phyloP scores from a whole-genome alignment of 2,888 invertebrate genomes.

The Mythimna pallens region DNA sequence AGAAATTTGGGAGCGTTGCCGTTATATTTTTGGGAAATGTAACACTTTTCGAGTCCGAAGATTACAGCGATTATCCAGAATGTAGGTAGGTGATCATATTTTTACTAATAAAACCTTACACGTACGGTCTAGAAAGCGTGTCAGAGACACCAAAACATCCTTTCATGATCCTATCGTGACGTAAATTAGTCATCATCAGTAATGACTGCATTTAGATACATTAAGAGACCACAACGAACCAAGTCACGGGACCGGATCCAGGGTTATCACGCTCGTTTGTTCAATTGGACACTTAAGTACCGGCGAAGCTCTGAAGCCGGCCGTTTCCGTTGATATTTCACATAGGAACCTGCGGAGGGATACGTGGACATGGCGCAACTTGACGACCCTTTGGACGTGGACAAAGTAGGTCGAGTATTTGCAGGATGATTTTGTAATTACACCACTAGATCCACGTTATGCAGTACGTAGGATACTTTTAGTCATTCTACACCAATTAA shows the following conservation, averaged over 20 bases:
- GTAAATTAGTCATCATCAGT: conserved; percentile 58
- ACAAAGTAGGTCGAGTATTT: conserved; percentile 23
- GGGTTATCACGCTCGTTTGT: conserved; percentile 86
- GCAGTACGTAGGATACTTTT: not conserved
- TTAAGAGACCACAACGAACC: conserved; percentile 72
- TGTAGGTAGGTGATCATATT: not conserved
- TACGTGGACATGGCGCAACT: conserved; percentile 53
- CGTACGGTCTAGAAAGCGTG: not conserved
- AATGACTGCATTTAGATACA: conserved; percentile 63
- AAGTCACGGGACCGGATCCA: conserved; percentile 86
- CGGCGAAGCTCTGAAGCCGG: conserved; percentile 79
- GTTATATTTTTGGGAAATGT: conserved; percentile 10
- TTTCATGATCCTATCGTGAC: conserved; percentile 40
- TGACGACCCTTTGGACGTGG: conserved; percentile 28
- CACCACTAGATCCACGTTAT: conserved; percentile 4
- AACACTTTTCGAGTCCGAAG: conserved; percentile 6
- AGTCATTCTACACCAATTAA: conserved; percentile 13
- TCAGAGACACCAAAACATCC: conserved; percentile 8
- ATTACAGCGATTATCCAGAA: not conserved
- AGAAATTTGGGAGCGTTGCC: conserved; percentile 64
- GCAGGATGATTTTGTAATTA: conserved; percentile 10
- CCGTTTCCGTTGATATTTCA: conserved; percentile 83
- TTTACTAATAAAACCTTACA: not conserved
- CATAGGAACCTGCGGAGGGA: conserved; percentile 75
- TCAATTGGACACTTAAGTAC: conserved; percentile 86